These are phyloP conservation scores for Dermochelys coriacea DNA, from an alignment of 2,797 vertebrate genomes.

Conservation along the genomic window DNA sequence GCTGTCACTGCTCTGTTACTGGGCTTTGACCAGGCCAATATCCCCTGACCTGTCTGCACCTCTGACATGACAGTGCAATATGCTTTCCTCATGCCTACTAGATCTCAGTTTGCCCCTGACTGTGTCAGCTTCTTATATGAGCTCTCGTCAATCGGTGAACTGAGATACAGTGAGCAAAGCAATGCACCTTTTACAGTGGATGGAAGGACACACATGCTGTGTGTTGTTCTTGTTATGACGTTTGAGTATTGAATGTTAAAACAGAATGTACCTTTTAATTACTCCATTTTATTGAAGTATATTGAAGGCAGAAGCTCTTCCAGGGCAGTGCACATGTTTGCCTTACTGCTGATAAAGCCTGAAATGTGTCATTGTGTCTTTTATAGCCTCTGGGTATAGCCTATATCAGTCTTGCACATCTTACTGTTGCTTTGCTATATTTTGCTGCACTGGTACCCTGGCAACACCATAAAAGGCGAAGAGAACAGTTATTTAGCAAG, in stretches of 20 bases:
- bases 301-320: constrained; percentile 60
- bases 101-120: background rate
- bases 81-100: background rate
- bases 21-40: background rate
- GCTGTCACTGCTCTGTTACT: no score
- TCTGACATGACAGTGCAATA: background rate
- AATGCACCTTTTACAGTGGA: constrained; percentile 31
- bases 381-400: constrained; percentile 55
- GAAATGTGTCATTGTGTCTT: constrained; percentile 65
- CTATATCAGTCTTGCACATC: constrained; percentile 67
- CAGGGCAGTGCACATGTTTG: constrained; percentile 56
- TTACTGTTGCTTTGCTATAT: constrained; percentile 61
- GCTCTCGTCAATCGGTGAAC: constrained; percentile 28
- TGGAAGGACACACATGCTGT: constrained; percentile 27
- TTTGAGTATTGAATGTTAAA: constrained; percentile 69
- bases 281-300: constrained; percentile 64
- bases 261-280: constrained; percentile 71
- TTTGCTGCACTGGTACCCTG: constrained; percentile 64
- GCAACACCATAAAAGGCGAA: constrained; percentile 55
- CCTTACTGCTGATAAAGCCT: constrained; percentile 61
- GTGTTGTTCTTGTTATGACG: constrained; percentile 24
- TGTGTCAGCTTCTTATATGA: constrained; percentile 22
- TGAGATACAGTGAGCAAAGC: constrained; percentile 36
- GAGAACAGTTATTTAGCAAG: constrained; percentile 42
- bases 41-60: background rate